Evolutionary conservation across 2,888 invertebrate species (phyloP), one percentile per base, ranked within the genome.

Genomic region (Didymodactylos carnosus): DNA sequence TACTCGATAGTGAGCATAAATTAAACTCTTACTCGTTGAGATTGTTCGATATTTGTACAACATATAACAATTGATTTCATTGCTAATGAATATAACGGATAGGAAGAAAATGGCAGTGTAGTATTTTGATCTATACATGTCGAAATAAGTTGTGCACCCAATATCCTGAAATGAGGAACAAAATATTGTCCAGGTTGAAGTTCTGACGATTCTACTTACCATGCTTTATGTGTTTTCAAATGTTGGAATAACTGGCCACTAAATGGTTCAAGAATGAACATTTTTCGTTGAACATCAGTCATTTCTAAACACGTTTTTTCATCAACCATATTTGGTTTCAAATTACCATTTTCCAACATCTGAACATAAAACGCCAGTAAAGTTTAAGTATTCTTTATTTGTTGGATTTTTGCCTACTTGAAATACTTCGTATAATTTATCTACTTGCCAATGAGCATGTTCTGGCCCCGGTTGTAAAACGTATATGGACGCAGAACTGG

Each of bases 11-110:
- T 29, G 6, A 29, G 6, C 19, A 35, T 19, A 35, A 35, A 19
- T 25, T 4, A 1, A 19, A 35, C 14, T 6, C 29, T 39, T 71
- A 74, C 74, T 39, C 74, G 40, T 35, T 71, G 40, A 40, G 7
- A 35, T 39, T 74, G 51, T 49, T 71, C 53, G 43, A 74, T 51
- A 62, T 74, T 74, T 3, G 74, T 62, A 23, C 74, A 74, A 46
- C 74, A 74, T 29, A 74, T 23, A 72, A 53, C 71, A n/a, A 74
- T 40, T 19, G 71, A 71, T 16, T 71, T 53, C 74, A 74, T 74
- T 27, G 74, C 53, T 25, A 71, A 71, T 11, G 74, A 74, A 41
- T 62, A 74, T 23, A 74, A 53, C 3, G 74, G 74, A 41, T 62
- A 62, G 10, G 62, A 62, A 62, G 35, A 35, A 62, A 29, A 62